Evolutionary conservation across 1,140 invertebrate species (phyloP), one percentile per base, ranked within the genome.

Genomic region (Anastrepha ludens): DNA sequence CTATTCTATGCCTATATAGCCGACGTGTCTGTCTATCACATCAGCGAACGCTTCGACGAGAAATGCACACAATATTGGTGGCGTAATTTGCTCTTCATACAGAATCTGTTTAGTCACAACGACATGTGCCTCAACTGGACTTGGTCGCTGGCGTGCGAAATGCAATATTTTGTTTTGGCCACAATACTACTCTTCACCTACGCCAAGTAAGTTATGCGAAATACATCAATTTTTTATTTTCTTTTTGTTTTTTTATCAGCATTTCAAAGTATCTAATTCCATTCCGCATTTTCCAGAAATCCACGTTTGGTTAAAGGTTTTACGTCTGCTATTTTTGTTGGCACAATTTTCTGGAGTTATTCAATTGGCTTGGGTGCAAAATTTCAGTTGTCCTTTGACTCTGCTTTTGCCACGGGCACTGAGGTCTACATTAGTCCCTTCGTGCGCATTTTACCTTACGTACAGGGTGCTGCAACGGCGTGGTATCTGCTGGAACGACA

Each of bases 61-160:
- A 90, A 90, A 44, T 96, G 95, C 88, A 88, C 93, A 0, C 94
- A 95, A 89, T 89, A 95, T 89, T 96, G 95, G 95, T 96, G 95
- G 95, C 93, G 95, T 88, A 96, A 96, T 91, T 58, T 96, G 3
- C 91, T 96, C 17, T 96, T 95, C 88, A 95, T 96, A 74, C 95
- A 95, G 90, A 96, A 95, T 91, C 90, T 96, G 0, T 96, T 93
- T 87, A 89, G 92, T 20, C 93, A 93, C 88, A 90, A 94, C 0
- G 93, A 94, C 50, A 94, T 95, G 94, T 97, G 97, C 89, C 94
- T 97, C 93, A 95, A 95, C 6, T 97, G 96, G 96, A 96, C 96
- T 41, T 98, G 97, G 97, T 98, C 97, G 89, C 90, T 98, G 67
- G 95, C 97, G 17, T 95, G 95, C 87, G 97, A 98, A 91, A 97